Evolutionary conservation across 2,113 vertebrate species (phyloP), one percentile per base, ranked within the genome.

Genomic region (Numenius arquata): DNA sequence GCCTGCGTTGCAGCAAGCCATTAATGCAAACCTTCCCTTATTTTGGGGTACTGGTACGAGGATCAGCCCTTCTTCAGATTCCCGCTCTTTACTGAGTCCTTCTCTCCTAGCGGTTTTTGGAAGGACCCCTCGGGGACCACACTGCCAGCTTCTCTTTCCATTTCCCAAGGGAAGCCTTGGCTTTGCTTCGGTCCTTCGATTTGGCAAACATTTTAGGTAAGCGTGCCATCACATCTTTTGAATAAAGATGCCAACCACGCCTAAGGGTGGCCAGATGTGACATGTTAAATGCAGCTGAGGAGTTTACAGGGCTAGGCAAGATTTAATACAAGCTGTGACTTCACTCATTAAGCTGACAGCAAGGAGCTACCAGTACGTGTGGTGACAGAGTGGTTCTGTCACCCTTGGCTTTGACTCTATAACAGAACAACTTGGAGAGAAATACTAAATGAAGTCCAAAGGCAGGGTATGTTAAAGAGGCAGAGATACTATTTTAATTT

Each of bases 241-340:
- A 89, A 75, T 75, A 75, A 92, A 92, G 90, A 91, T 84, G 80
- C 66, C 11, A n/a, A 7, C 83, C 84, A 62, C 45, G 1, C 91
- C 96, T 91, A 75, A 78, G 40, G 15, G 36, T 68, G 86, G 61
- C 86, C 83, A 89, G 96, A 92, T 81, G 61, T 34, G 92, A 86
- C 82, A 59, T 12, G 72, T 75, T 91, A 74, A 86, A 78, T 52
- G 55, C 1, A 5, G 59, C 50, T 90, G 47, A 80, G 82, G n/a
- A 66, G 61, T 38, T 92, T 5, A 68, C 84, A 88, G 72, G 90
- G 85, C 65, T 72, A 47, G 93, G 88, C 56, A 71, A 81, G 56
- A 65, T 56, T 84, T 75, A 90, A 81, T 41, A 63, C 53, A 71
- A 67, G 43, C 38, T 56, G 34, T 87, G 76, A 90, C 77, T 92